These are phyloP conservation scores for Synodontis membranacea DNA, from an alignment of 2,113 vertebrate species.

Conservation along the genomic window DNA sequence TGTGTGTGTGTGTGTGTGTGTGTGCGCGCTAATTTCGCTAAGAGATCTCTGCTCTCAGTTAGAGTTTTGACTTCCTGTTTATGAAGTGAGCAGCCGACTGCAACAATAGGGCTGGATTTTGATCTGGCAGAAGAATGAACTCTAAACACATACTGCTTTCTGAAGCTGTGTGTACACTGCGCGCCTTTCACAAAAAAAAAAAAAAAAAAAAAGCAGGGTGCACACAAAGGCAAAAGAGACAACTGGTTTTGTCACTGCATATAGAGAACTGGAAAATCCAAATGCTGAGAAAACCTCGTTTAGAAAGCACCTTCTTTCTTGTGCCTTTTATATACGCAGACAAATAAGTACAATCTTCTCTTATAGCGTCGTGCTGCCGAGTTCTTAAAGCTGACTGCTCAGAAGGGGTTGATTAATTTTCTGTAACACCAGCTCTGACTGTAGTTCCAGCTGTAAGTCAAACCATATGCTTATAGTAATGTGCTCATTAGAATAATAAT, in stretches of 20 bases:
- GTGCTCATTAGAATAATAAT: background rate
- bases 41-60: conserved; percentile 45
- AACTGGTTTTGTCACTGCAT: background rate
- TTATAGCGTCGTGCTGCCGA: background rate
- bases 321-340: background rate
- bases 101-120: conserved; percentile 51
- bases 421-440: background rate
- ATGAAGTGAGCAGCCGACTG: conserved; percentile 45
- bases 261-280: background rate
- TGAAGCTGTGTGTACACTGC: background rate
- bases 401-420: background rate
- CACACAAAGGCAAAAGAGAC: background rate
- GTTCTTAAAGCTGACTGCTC: background rate
- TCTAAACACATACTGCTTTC: conserved; percentile 10
- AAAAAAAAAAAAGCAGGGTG: no score
- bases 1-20: conserved; percentile 22
- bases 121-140: conserved; percentile 33
- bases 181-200: background rate
- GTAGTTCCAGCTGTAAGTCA: background rate
- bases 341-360: background rate
- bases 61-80: conserved; percentile 54
- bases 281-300: background rate
- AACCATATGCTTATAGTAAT: background rate
- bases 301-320: no score
- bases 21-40: conserved; percentile 37